Base-by-base conservation (phyloP, 2,888 invertebrate species). In the Lepidochitona cinerea region DNA sequence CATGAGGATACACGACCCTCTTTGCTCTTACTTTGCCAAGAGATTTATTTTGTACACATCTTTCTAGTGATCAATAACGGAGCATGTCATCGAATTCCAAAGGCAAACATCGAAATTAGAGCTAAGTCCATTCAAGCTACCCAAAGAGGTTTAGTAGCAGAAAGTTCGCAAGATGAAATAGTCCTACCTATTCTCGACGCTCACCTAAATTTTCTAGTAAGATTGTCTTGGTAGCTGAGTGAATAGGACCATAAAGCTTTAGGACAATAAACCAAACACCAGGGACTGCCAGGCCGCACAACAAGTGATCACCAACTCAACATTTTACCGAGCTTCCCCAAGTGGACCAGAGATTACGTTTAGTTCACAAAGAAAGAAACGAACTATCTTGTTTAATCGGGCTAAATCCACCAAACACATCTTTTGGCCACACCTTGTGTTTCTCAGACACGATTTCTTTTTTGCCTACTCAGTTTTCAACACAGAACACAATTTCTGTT, bases 21-120 rank as follows among this genome's bases (percentile, higher is more conserved):
- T 59, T 59, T 59, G 59, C 59, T 32, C 26, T 59, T 18, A 59
- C 59, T 59, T 59, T 59, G 59, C 59, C 29, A 23, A 59, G 59
- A 59, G 59, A 59, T 59, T 59, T 59, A 29, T 59, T 59, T 59
- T 59, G 59, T 59, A 59, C 59, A 59, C 59, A 59, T 59, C 23
- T 14, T 32, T 14, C 14, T 32, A 23, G 59, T 59, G 59, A 59
- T 59, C 59, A 59, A 59, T 59, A 26, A 14, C 29, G 9, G 59
- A 12, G 12, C 59, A 59, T 59, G 59, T 59, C 59, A 59, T 59
- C 59, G 59, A 59, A 59, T 59, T 59, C 59, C 59, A 59, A 59
- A 4, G 59, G 29, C 59, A 59, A 59, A 59, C 59, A 59, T 18
- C 23, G 59, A 59, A 59, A 59, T 59, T 59, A 59, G 59, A 59